Evolutionary conservation across 2,797 vertebrate species (phyloP).

Genomic region (Sebastes reedi): DNA sequence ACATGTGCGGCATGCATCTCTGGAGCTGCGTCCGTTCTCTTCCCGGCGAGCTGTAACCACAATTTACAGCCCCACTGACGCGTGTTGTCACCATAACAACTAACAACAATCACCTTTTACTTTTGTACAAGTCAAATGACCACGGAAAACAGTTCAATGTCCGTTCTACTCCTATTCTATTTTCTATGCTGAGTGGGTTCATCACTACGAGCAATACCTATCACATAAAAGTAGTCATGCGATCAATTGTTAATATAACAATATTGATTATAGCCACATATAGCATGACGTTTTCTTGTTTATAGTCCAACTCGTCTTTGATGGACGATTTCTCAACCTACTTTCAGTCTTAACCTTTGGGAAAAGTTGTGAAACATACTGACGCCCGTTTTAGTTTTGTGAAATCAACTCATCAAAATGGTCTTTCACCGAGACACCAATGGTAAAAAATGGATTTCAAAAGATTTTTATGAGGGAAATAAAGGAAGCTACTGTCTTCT

Average conservation of each 20-base stretch:
- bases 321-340: neutral
- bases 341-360: neutral
- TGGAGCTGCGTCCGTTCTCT: too few species aligned
- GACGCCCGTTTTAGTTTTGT: neutral
- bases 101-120: neutral
- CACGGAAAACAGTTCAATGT: neutral
- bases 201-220: neutral
- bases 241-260: neutral
- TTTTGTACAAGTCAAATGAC: too few species aligned
- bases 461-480: neutral
- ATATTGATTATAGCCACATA: neutral
- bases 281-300: neutral
- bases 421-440: neutral
- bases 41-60: rapidly evolving
- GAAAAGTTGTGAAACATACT: neutral
- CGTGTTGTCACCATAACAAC: neutral
- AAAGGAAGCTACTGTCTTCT: neutral
- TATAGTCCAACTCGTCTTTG: neutral
- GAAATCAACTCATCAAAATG: neutral
- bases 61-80: rapidly evolving
- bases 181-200: too few species aligned
- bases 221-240: neutral
- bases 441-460: neutral
- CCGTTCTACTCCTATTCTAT: neutral
- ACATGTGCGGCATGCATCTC: neutral